Evolutionary conservation across 2,888 invertebrate species (phyloP).

Genomic region (Shargacucullia verbasci): DNA sequence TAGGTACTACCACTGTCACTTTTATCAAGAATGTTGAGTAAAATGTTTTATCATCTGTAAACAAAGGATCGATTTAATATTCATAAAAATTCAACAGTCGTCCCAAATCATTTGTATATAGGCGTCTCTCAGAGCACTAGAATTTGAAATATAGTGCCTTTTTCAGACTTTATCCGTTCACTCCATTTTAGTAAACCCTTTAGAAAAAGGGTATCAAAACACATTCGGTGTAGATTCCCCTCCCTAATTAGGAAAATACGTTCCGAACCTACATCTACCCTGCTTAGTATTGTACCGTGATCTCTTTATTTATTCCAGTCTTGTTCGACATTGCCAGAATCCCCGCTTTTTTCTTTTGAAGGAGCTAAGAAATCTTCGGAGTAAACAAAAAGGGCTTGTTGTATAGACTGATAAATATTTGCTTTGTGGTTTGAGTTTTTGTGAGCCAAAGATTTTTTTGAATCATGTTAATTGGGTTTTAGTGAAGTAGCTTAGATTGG

Average conservation of each 20-base stretch:
- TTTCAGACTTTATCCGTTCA: not conserved
- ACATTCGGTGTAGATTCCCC: constrained; percentile 30
- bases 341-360: constrained; percentile 34
- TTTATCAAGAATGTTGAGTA: too few relatives aligned
- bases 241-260: constrained; percentile 58
- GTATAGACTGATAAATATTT: constrained; percentile 34
- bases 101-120: too few relatives aligned
- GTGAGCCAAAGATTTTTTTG: constrained; percentile 3
- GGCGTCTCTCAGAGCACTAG: too few relatives aligned
- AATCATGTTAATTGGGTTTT: not conserved
- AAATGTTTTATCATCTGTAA: too few relatives aligned
- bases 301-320: constrained; percentile 74
- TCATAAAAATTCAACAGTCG: too few relatives aligned
- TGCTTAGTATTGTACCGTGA: constrained; percentile 68
- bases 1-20: too few relatives aligned
- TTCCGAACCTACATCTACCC: constrained; percentile 39
- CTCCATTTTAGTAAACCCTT: not conserved
- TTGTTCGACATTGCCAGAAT: constrained; percentile 57
- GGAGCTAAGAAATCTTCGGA: constrained; percentile 62
- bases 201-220: constrained; percentile 6
- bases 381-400: constrained; percentile 54
- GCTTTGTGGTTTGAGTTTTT: constrained; percentile 9
- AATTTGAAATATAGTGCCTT: not conserved
- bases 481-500: too few relatives aligned
- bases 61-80: too few relatives aligned